Conservation (phyloP, 2,888 invertebrate species). For the Sussaba pulchella region DNA sequence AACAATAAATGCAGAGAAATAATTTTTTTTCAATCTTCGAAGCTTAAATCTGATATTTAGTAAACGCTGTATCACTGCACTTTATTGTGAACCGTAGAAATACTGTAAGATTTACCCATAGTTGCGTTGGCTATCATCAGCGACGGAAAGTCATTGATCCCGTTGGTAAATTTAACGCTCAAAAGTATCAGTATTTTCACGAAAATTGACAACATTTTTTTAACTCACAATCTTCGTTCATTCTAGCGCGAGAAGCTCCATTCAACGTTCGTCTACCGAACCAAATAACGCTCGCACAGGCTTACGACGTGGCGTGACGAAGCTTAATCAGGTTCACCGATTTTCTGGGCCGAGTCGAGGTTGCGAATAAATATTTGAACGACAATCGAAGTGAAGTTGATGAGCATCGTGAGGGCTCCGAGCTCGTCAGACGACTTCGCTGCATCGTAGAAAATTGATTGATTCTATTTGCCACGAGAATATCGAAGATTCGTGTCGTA, state of each 20-base stretch:
- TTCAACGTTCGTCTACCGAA: slow-evolving; percentile 26
- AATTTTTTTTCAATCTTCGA: no score
- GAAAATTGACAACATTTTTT: slow-evolving; percentile 46
- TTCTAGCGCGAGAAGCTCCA: slow-evolving; percentile 11
- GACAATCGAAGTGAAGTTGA: slow-evolving; percentile 41
- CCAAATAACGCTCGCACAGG: not conserved
- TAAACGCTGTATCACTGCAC: no score
- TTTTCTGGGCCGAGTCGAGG: slow-evolving; percentile 36
- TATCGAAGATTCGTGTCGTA: no score
- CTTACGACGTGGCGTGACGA: slow-evolving; percentile 22
- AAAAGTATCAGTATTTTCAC: slow-evolving; percentile 28
- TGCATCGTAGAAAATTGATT: slow-evolving; percentile 34
- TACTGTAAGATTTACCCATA: slow-evolving; percentile 86
- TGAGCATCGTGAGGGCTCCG: slow-evolving; percentile 28
- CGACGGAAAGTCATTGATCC: slow-evolving; percentile 88
- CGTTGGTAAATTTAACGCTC: slow-evolving; percentile 60
- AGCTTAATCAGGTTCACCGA: slow-evolving; percentile 14
- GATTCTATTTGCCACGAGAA: slow-evolving; percentile 19
- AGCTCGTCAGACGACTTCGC: not conserved
- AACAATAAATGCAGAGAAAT: no score
- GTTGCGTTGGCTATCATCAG: slow-evolving; percentile 90
- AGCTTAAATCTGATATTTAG: no score
- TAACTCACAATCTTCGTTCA: not conserved
- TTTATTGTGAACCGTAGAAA: slow-evolving; percentile 1
- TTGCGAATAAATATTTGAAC: slow-evolving; percentile 53